These are phyloP conservation scores for Brachionus paranguensis DNA, from an alignment of 1,140 invertebrate genomes.

Conservation along the genomic window DNA sequence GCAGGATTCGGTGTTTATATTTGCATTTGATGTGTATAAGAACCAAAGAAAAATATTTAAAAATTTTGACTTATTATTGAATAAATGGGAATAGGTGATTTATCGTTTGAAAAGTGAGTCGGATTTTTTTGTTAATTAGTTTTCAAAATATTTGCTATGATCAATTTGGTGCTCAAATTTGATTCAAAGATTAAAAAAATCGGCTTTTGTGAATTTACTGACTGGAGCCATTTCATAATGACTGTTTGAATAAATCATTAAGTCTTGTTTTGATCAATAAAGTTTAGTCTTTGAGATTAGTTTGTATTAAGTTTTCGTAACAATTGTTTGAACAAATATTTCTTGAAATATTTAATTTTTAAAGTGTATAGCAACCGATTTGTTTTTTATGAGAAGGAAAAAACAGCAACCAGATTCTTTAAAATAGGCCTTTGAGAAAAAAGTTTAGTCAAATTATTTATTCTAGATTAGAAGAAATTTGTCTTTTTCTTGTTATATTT, in stretches of 20 bases:
- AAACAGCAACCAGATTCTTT: background rate
- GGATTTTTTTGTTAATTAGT: background rate
- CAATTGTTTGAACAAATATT: background rate
- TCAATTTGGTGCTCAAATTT: background rate
- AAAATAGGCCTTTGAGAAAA: background rate
- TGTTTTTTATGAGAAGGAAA: background rate
- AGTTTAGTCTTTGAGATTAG: background rate
- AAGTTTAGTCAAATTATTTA: too few relatives aligned
- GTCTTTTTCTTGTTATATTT: background rate
- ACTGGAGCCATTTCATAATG: background rate
- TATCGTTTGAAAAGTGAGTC: background rate
- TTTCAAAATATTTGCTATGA: conserved; percentile 20
- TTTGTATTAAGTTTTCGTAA: background rate
- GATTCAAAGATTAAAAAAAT: background rate
- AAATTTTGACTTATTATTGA: background rate
- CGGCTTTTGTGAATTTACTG: background rate
- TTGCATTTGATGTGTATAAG: background rate
- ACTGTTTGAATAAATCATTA: conserved; percentile 13
- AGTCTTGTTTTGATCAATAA: background rate
- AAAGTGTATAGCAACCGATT: conserved; percentile 20
- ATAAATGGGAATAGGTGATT: background rate
- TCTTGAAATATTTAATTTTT: background rate
- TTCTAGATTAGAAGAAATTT: too few relatives aligned
- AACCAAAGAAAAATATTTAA: background rate
- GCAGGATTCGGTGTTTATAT: background rate